Evolutionary conservation across 2,113 vertebrate species (phyloP), one percentile per base, ranked within the genome.

Genomic region (Ranitomeya variabilis): DNA sequence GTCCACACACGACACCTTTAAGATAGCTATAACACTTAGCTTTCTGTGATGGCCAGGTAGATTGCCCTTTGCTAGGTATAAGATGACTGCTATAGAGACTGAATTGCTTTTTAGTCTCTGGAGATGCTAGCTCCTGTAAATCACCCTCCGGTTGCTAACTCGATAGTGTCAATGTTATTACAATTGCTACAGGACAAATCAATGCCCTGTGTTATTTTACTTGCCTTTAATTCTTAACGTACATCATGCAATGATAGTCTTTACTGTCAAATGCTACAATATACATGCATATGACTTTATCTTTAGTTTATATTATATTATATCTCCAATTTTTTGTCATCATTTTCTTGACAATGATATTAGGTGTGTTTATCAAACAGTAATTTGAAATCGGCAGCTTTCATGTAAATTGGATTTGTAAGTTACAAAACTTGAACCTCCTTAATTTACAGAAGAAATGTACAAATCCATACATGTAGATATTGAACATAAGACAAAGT

Each of bases 41-140:
- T 64, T 86, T 89, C 45, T 83, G 1, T 86, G 57, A 77, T 37
- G 37, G 8, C 26, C n/a, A 83, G 10, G 19, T 21, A 71, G 86
- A 4, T 26, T 87, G n/a, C 86, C 18, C 21, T 90, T 85, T 88
- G 9, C 7, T 89, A 87, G 59, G 7, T 15, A 80, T 13, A 37
- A 18, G 80, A 66, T 23, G 64, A 55, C 16, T 81, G 26, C 16
- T 18, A 12, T 73, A 52, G 62, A 90, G 83, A 88, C 3, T 67
- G n/a, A 57, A 87, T 87, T 80, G 37, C 69, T 87, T 87, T 87
- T 86, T 11, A 54, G 31, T 87, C 77, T 78, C 86, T 87, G 26
- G 86, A 87, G 86, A 80, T 51, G 79, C n/a, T 12, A 45, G 62
- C 45, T 55, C 4, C 62, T 87, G 60, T 62, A 57, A 80, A 80